phyloP scores from a whole-genome alignment of 2,113 vertebrate genomes.

The Sylvilagus bachmani region DNA sequence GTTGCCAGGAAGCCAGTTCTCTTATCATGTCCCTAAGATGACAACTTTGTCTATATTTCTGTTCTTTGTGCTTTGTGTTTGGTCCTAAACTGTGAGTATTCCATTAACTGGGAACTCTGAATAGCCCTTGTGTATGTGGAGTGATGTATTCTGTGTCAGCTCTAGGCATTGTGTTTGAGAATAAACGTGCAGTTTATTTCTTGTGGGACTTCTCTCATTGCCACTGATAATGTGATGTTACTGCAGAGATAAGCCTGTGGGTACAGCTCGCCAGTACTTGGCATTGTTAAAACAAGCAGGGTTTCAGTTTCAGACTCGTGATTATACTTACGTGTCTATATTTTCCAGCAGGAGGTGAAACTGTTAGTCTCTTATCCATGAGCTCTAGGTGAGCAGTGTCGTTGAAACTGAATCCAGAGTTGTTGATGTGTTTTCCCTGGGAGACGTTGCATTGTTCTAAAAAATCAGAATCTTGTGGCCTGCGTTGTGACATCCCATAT shows the following conservation, averaged over 20 bases:
- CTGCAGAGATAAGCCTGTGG: conserved; percentile 28
- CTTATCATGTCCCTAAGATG: not conserved
- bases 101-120: conserved; percentile 63
- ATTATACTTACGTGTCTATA: not conserved
- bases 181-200: conserved; percentile 38
- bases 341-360: not conserved
- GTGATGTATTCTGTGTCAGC: conserved; percentile 33
- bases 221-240: conserved; percentile 32
- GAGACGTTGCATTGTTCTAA: not conserved
- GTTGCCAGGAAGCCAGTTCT: conserved; percentile 45
- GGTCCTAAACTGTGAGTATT: conserved; percentile 19
- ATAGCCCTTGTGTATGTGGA: conserved; percentile 51
- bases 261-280: not conserved
- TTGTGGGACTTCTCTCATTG: conserved; percentile 33
- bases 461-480: not conserved
- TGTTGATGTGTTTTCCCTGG: not conserved
- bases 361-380: not conserved
- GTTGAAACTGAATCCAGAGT: not conserved
- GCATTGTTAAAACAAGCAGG: not conserved
- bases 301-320: not conserved
- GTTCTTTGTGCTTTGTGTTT: conserved; percentile 75
- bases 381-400: not conserved
- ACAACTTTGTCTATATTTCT: conserved; percentile 40
- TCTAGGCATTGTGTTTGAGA: conserved; percentile 49
- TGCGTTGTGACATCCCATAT: too few relatives aligned